Evolutionary conservation across 2,888 invertebrate genomes (phyloP).

Genomic region (Ashinkailepas kermadecensis): DNA sequence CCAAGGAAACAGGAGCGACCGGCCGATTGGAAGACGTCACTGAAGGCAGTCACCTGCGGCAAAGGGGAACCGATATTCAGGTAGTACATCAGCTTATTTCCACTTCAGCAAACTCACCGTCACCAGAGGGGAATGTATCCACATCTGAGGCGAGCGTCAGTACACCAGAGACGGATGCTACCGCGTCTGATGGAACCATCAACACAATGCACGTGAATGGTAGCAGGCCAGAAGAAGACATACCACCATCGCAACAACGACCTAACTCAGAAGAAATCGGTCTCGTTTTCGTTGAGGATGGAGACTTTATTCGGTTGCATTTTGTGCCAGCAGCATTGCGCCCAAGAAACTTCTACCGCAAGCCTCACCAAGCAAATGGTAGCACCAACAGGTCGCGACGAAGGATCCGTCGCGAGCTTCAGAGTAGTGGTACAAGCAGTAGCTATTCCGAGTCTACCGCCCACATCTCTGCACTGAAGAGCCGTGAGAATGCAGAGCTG

Average conservation of each 20-base stretch:
- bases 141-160: background rate
- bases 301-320: background rate
- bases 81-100: background rate
- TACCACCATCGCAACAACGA: background rate
- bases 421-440: no score
- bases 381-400: background rate
- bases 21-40: no score
- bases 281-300: background rate
- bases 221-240: background rate
- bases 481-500: no score
- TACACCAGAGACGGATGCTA: background rate
- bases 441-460: no score
- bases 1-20: background rate
- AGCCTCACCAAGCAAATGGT: background rate
- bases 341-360: background rate
- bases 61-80: background rate
- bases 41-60: no score
- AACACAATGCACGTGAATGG: background rate
- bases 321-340: background rate
- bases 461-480: no score
- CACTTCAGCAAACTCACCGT: background rate
- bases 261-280: background rate
- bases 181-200: background rate
- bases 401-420: background rate
- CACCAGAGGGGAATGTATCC: no score